Conservation (phyloP, 2,888 invertebrate genomes). For the Pseudanteris insignis region DNA sequence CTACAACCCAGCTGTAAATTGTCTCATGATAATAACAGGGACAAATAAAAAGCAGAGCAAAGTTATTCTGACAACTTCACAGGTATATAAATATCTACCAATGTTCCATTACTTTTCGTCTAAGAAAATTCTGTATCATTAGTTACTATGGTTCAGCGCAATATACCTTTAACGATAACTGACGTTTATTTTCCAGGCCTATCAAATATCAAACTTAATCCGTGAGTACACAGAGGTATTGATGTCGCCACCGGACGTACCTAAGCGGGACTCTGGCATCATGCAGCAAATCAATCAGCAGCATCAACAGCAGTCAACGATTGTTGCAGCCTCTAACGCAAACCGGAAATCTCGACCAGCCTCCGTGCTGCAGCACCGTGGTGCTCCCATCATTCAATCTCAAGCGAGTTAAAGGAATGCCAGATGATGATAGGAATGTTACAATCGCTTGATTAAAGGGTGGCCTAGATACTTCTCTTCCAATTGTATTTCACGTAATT, state of each 20-base stretch:
- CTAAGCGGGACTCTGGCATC: constrained; percentile 60
- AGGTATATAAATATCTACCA: no score
- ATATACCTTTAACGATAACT: no score
- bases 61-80: constrained; percentile 91
- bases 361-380: constrained; percentile 68
- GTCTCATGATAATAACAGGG: constrained; percentile 92
- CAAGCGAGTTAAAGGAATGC: constrained; percentile 46
- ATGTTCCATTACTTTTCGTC: no score
- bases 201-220: constrained; percentile 91
- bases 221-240: constrained; percentile 85
- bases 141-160: background rate
- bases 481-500: constrained; percentile 59
- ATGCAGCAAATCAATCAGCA: constrained; percentile 59
- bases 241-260: constrained; percentile 65
- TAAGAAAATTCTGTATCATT: background rate
- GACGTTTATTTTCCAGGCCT: constrained; percentile 75
- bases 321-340: constrained; percentile 47
- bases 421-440: constrained; percentile 36
- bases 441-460: constrained; percentile 45
- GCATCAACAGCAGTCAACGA: constrained; percentile 50
- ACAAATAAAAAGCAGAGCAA: constrained; percentile 92
- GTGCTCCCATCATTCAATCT: constrained; percentile 71
- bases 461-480: constrained; percentile 58
- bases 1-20: constrained; percentile 91
- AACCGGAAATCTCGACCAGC: constrained; percentile 68